These are phyloP conservation scores for Emydura subglobosa DNA, from an alignment of 2,113 vertebrate species.

Conservation along the genomic window DNA sequence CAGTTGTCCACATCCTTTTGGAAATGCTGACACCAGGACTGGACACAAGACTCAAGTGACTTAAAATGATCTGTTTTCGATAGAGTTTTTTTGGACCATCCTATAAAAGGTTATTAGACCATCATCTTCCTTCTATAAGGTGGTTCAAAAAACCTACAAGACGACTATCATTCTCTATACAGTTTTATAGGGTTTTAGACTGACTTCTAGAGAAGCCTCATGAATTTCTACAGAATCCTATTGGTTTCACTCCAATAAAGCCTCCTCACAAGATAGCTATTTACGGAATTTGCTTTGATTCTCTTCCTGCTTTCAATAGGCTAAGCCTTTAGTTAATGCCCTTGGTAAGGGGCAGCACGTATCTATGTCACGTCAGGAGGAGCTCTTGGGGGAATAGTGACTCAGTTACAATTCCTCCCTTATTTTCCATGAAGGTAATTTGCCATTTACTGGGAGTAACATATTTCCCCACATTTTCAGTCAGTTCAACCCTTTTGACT, in stretches of 20 bases:
- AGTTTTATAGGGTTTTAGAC: not conserved
- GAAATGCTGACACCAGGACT: slow-evolving; percentile 48
- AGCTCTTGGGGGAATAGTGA: not conserved
- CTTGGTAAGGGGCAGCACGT: fast-evolving
- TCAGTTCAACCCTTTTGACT: not conserved
- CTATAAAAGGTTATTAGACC: slow-evolving; percentile 2
- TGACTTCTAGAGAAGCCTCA: not conserved
- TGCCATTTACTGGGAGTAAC: not conserved
- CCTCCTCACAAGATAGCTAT: not conserved
- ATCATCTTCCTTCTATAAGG: slow-evolving; percentile 1
- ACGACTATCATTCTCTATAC: not conserved
- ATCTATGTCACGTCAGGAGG: not conserved
- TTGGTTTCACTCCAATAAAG: not conserved
- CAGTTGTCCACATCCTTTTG: slow-evolving; percentile 5
- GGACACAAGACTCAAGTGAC: slow-evolving; percentile 16
- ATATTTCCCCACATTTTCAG: not conserved
- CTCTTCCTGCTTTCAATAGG: not conserved
- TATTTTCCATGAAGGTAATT: not conserved
- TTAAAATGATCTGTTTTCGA: slow-evolving; percentile 37
- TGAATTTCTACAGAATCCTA: not conserved
- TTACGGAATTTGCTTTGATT: not conserved
- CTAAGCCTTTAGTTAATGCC: not conserved
- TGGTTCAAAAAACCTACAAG: not conserved
- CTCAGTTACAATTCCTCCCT: not conserved
- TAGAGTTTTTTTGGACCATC: slow-evolving; percentile 6